These are phyloP conservation scores for Muricea muricata DNA, from an alignment of 92 coral and sea anemone species.

Conservation along the genomic window DNA sequence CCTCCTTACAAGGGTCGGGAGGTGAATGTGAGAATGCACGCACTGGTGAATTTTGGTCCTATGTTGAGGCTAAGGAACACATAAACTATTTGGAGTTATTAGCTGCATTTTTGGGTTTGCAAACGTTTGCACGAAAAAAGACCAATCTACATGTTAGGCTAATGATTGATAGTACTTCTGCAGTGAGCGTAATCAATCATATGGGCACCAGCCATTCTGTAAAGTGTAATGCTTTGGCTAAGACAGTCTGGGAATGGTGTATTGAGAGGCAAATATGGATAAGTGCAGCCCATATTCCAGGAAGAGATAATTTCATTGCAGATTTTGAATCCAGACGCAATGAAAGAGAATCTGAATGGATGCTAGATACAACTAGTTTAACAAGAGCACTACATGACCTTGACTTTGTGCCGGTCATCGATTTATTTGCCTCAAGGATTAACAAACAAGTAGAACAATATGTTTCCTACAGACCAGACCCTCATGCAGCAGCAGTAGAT, in stretches of 20 bases:
- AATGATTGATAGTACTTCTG: slow-evolving; percentile 12
- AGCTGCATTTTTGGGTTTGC: slow-evolving; percentile 3
- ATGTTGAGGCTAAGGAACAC: slow-evolving; percentile 12
- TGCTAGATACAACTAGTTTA: not conserved
- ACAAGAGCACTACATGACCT: not conserved
- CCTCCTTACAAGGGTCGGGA: slow-evolving; percentile 45
- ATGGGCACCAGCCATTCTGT: not conserved
- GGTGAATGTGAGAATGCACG: slow-evolving; percentile 38
- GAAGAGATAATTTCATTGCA: slow-evolving; percentile 9
- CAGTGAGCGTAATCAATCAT: slow-evolving; percentile 5
- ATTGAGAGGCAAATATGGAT: slow-evolving; percentile 18
- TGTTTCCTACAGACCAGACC: slow-evolving; percentile 31
- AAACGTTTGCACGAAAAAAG: too few species aligned
- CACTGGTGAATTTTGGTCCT: not conserved
- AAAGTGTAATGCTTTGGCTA: not conserved
- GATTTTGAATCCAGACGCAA: slow-evolving; percentile 30
- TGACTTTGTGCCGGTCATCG: slow-evolving; percentile 25
- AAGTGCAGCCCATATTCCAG: slow-evolving; percentile 27
- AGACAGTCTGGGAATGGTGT: slow-evolving; percentile 42
- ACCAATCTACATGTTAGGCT: slow-evolving; percentile 14
- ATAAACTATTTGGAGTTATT: slow-evolving; percentile 15
- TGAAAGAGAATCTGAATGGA: slow-evolving; percentile 19
- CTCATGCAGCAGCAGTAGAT: slow-evolving; percentile 16
- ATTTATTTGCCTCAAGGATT: slow-evolving; percentile 53
- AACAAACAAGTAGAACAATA: slow-evolving; percentile 32